A percentile compares a stretch with the other conserved stretches of the same genome.
Conservation (phyloP, 1,140 invertebrate genomes). For the Zophobas morio region DNA sequence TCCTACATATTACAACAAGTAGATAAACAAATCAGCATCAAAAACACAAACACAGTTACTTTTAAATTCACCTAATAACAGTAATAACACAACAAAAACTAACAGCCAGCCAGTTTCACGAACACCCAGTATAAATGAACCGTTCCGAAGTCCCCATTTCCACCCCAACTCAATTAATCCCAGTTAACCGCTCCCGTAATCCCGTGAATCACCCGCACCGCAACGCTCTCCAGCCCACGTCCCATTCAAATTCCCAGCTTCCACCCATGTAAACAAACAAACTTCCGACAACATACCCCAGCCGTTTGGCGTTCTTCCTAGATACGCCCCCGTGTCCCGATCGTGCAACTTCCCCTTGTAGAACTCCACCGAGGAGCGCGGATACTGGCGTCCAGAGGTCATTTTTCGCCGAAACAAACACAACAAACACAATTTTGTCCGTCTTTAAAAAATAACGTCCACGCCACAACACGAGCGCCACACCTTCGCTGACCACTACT, state of each 20-base stretch:
- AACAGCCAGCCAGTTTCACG: too few relatives aligned
- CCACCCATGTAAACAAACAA: constrained; percentile 23
- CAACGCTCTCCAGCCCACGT: neutral
- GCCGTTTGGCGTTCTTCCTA: constrained; percentile 79
- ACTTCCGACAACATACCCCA: constrained; percentile 76
- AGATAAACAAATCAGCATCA: too few relatives aligned
- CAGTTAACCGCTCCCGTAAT: neutral
- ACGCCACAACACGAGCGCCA: constrained; percentile 9
- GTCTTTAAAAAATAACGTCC: neutral
- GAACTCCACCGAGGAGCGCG: constrained; percentile 11
- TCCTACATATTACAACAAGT: too few relatives aligned
- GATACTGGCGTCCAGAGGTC: constrained; percentile 15
- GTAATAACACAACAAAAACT: too few relatives aligned
- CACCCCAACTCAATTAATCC: neutral
- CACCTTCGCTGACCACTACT: constrained; percentile 17
- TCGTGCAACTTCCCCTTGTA: constrained; percentile 75
- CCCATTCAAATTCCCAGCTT: neutral
- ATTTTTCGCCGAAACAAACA: neutral
- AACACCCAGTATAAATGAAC: too few relatives aligned
- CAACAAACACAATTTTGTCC: neutral
- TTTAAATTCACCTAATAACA: too few relatives aligned
- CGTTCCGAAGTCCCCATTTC: too few relatives aligned
- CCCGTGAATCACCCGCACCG: too few relatives aligned
- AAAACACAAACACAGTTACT: too few relatives aligned
- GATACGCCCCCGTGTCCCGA: constrained; percentile 77